Evolutionary conservation across 2,113 vertebrate species (phyloP).

Genomic region (Xiphophorus maculatus): DNA sequence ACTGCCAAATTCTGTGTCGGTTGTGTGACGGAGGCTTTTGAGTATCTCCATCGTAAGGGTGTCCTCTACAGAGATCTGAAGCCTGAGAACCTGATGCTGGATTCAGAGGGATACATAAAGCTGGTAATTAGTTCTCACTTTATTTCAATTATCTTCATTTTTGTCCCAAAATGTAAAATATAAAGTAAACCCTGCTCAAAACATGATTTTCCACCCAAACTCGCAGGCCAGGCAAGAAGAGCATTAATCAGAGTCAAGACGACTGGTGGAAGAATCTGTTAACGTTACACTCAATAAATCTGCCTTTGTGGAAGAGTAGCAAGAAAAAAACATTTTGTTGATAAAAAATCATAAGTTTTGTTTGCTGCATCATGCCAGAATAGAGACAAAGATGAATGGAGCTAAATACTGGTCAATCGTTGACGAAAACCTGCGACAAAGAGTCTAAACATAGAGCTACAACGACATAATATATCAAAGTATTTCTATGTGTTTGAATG

Average conservation of each 20-base stretch:
- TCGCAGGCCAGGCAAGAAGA: neutral
- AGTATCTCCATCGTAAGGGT: conserved; percentile 90
- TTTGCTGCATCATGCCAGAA: neutral
- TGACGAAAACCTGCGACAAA: neutral
- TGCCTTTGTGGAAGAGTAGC: neutral
- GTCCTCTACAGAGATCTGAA: conserved; percentile 94
- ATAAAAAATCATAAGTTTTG: neutral
- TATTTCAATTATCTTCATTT: neutral
- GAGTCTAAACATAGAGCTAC: no score
- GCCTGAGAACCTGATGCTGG: conserved; percentile 94
- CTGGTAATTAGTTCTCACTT: conserved; percentile 77
- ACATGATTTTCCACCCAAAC: neutral
- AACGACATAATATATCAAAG: no score
- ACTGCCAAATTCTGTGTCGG: conserved; percentile 91
- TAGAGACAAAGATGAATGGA: neutral
- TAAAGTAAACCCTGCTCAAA: neutral
- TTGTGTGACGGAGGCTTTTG: conserved; percentile 93
- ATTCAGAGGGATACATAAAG: conserved; percentile 91
- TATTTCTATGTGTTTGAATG: neutral
- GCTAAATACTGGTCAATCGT: neutral
- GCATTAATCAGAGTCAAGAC: no score
- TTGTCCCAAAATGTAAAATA: neutral
- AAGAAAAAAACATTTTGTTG: neutral
- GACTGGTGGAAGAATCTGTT: no score
- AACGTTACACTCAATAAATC: no score